Base-by-base conservation (phyloP, 2,797 vertebrate species). In the Anisognathus igniventris region DNA sequence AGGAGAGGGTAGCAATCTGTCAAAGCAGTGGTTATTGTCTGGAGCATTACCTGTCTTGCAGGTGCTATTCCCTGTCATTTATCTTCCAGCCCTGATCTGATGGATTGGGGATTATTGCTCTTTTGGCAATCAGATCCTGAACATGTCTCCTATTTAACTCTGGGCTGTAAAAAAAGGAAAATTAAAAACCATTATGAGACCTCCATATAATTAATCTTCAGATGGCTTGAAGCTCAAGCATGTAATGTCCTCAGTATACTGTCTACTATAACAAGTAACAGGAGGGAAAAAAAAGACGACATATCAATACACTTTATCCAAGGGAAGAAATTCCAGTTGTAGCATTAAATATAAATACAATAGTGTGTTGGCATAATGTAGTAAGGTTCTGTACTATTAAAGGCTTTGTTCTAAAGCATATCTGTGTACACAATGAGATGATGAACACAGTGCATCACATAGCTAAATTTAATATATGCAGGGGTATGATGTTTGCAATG, bases 381-480 rank as follows among this genome's bases (percentile, higher is more conserved):
- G 95, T 96, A 97, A 97, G 96, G 96, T 97, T 97, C 93, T 94
- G 97, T 79, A 56, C 97, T 98, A 98, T 97, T 98, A 97, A 98
- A 98, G 96, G 97, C 98, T 98, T 98, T 98, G 97, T 97, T 98
- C 97, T 98, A 97, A 98, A 97, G 97, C 97, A 47, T 98, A 97
- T 98, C 97, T 97, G 95, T 98, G 97, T 98, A 98, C 97, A 98
- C 97, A 98, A 97, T 97, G 95, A 97, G 96, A 98, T 97, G 98
- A 98, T 98, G 97, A 98, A 97, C 97, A 97, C 96, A 97, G 98
- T 98, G 98, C 98, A 98, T 98, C 97, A 98, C 97, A 97, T 97
- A 98, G 98, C 98, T 98, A 98, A 98, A 98, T 98, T 98, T 99
- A 99, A 99, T 99, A 98, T 99, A 99, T 99, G 98, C 98, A 98